Conservation (phyloP, 2,888 invertebrate genomes). For the Celastrina argiolus region DNA sequence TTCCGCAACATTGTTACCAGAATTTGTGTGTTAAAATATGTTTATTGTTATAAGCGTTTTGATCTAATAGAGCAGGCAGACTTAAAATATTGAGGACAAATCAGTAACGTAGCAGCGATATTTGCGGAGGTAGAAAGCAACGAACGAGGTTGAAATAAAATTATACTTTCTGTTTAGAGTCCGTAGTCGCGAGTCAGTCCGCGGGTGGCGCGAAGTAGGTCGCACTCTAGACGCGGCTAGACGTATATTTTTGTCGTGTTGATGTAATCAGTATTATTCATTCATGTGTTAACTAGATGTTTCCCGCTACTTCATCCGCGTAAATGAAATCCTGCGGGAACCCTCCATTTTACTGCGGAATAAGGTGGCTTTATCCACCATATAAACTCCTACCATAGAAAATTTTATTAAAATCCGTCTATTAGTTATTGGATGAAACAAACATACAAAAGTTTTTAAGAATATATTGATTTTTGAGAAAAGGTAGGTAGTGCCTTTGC, state of each 20-base stretch:
- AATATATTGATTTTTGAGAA: too few species aligned
- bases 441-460: too few species aligned
- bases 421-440: too few species aligned
- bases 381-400: too few species aligned
- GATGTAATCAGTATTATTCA: too few species aligned
- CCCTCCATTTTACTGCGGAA: too few species aligned
- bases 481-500: too few species aligned
- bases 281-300: background rate
- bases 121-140: constrained; percentile 13
- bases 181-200: background rate
- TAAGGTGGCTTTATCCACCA: too few species aligned
- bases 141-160: constrained; percentile 14
- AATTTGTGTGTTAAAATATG: too few species aligned
- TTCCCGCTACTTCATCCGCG: background rate
- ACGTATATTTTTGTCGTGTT: constrained; percentile 5
- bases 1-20: too few species aligned
- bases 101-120: background rate
- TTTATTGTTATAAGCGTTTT: background rate
- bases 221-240: constrained; percentile 7
- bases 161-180: background rate
- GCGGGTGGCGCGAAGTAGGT: background rate
- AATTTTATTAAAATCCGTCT: too few species aligned
- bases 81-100: background rate
- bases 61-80: background rate
- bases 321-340: too few species aligned